A percentile compares a stretch with the other conserved stretches of the same genome.
These are phyloP conservation scores for Synanthedon vespiformis DNA, from an alignment of 2,888 invertebrate genomes.

Conservation along the genomic window DNA sequence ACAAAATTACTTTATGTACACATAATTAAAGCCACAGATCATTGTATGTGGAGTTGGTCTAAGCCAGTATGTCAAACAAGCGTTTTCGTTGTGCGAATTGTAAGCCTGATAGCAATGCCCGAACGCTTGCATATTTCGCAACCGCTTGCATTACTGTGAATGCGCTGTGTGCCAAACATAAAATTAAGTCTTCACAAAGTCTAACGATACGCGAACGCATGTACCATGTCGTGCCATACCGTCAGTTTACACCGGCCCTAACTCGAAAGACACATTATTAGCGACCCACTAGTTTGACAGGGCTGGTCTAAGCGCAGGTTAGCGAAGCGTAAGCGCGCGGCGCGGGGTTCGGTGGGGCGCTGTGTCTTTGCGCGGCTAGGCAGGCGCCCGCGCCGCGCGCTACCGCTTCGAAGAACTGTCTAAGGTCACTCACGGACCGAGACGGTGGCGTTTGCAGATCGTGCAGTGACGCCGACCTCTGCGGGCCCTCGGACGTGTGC, in stretches of 20 bases:
- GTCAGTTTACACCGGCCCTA: too few species aligned
- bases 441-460: conserved; percentile 70
- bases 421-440: conserved; percentile 74
- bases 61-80: neutral
- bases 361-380: conserved; percentile 36
- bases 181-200: too few species aligned
- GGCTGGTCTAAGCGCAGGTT: conserved; percentile 35
- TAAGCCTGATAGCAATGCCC: too few species aligned
- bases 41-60: neutral
- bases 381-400: conserved; percentile 47
- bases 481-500: conserved; percentile 54
- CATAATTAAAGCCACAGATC: conserved; percentile 2
- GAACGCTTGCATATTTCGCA: too few species aligned
- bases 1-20: conserved; percentile 45
- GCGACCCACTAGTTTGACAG: too few species aligned
- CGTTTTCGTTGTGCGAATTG: too few species aligned
- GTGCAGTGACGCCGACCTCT: conserved; percentile 76
- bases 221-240: conserved; percentile 1
- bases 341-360: conserved; percentile 42
- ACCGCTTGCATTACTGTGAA: neutral
- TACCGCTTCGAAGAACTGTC: conserved; percentile 77
- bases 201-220: too few species aligned
- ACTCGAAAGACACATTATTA: too few species aligned
- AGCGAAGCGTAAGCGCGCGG: conserved; percentile 53
- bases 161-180: neutral